Evolutionary conservation across 2,888 invertebrate genomes (phyloP), one percentile per base, ranked within the genome.

Genomic region (Nomada ferruginata): DNA sequence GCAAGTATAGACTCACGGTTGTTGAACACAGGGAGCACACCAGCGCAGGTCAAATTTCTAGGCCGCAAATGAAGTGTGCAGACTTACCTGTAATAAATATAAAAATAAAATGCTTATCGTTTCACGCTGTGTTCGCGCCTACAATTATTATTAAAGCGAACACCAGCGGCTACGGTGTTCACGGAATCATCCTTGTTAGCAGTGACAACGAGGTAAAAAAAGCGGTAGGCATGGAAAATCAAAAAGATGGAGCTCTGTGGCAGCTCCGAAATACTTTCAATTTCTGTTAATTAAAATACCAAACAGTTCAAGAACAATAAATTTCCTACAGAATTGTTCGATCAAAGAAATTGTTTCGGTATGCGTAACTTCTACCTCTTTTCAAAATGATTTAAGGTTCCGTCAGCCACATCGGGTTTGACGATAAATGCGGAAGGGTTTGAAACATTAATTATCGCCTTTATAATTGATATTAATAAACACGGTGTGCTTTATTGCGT

Each of bases 401-500:
- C 20, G 53, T 53, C 53, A 20, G 7, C 20, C 7, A 9, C 53
- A 20, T 20, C n/a, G 53, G 7, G 7, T 7, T 52, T 15, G 52
- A n/a, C 18, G n/a, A 55, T 29, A 55, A 47, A 55, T 7, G 59
- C 55, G 70, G 74, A 80, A 83, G 75, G 77, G 65, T 57, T 26
- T 15, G 36, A 65, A 15, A 74, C 72, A 79, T 85, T 85, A 84
- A 85, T 88, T 86, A 84, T 85, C 85, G 76, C 71, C 84, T 69
- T 63, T 72, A 80, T 87, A 86, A 87, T 86, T 88, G 84, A 83
- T 89, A 85, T 89, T 86, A 87, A 88, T 86, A 85, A 88, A 84
- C 83, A 80, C 73, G 55, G 52, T 20, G 15, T 36, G 50, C 70
- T 81, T 83, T 83, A 85, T 68, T 80, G 68, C 76, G 53, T 72